Conservation (phyloP, 2,888 invertebrate genomes). For the Ctenicera cuprea region DNA sequence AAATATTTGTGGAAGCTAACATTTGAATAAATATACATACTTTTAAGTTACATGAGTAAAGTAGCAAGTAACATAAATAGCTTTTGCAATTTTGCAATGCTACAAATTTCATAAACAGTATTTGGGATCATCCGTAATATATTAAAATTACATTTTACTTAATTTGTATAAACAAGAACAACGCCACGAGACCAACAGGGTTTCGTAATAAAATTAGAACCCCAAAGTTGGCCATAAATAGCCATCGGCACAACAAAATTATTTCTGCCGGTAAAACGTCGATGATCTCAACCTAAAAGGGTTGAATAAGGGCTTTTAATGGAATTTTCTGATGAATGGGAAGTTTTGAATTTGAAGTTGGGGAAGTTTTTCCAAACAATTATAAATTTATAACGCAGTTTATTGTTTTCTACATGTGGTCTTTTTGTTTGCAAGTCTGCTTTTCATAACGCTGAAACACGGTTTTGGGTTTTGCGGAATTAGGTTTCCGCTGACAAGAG, state of each 20-base stretch:
- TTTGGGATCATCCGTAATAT: too few species aligned
- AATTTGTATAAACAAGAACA: neutral
- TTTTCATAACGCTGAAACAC: neutral
- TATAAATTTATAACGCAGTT: conserved; percentile 15
- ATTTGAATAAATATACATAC: too few species aligned
- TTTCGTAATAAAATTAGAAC: conserved; percentile 16
- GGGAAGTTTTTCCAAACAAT: conserved; percentile 15
- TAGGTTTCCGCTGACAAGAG: neutral
- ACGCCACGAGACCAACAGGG: neutral
- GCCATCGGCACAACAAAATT: conserved; percentile 20
- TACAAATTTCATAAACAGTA: too few species aligned
- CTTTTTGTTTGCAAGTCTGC: neutral
- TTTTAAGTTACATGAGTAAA: too few species aligned
- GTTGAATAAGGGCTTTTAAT: conserved; percentile 23
- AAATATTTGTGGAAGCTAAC: too few species aligned
- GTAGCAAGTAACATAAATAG: too few species aligned
- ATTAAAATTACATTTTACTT: neutral
- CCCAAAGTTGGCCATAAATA: conserved; percentile 27
- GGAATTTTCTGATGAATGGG: conserved; percentile 26
- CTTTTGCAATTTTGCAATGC: too few species aligned
- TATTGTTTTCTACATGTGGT: neutral
- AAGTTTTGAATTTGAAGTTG: neutral
- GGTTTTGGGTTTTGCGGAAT: neutral
- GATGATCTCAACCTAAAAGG: conserved; percentile 27
- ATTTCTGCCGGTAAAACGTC: conserved; percentile 28